These are phyloP conservation scores for Marisa cornuarietis DNA, from an alignment of 1,140 invertebrate species.

Conservation along the genomic window DNA sequence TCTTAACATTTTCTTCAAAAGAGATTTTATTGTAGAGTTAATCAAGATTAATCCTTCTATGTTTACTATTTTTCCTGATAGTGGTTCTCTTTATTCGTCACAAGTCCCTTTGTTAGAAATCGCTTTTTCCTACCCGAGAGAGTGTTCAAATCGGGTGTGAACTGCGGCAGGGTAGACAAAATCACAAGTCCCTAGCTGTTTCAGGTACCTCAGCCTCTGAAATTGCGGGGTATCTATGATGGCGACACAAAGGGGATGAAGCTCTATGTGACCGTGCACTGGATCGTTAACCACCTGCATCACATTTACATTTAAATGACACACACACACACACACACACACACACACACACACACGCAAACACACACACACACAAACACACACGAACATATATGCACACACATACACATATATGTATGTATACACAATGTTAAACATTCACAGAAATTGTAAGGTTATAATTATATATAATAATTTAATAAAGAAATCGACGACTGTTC, in stretches of 20 bases:
- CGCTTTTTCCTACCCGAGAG: conserved; percentile 68
- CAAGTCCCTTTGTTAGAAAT: too few species aligned
- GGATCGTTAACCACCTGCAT: conserved; percentile 70
- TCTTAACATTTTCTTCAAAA: too few species aligned
- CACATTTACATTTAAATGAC: too few species aligned
- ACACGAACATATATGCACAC: neutral
- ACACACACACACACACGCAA: neutral
- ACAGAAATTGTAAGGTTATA: too few species aligned
- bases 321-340: too few species aligned
- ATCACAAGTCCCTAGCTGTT: conserved; percentile 66
- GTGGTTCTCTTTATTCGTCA: too few species aligned
- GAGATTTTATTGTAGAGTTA: too few species aligned
- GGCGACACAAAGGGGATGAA: conserved; percentile 65
- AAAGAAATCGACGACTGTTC: too few species aligned
- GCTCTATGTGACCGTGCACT: conserved; percentile 69
- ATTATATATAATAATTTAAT: too few species aligned
- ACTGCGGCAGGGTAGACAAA: conserved; percentile 71
- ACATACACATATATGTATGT: neutral
- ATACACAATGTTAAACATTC: neutral
- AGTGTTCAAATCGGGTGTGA: conserved; percentile 74
- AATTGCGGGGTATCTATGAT: conserved; percentile 75
- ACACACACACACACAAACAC: neutral
- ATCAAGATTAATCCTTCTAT: too few species aligned
- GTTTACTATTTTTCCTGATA: too few species aligned
- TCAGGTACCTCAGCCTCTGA: conserved; percentile 71